Conservation (phyloP, 2,888 invertebrate species). For the Odontomyia ornata region DNA sequence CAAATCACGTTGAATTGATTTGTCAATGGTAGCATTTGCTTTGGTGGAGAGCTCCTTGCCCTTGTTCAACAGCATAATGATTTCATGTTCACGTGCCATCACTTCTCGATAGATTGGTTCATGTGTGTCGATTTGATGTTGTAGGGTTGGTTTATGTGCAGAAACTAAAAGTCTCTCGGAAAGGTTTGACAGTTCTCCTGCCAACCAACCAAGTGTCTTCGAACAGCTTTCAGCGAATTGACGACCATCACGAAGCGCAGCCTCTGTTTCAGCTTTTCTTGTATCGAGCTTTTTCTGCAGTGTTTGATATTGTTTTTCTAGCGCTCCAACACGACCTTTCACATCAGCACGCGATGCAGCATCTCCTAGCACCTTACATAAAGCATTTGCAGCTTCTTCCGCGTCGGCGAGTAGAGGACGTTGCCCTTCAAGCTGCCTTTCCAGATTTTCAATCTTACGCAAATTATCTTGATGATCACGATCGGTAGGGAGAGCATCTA, state of each 20-base stretch:
- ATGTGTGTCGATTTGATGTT: constrained; percentile 87
- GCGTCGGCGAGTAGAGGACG: constrained; percentile 87
- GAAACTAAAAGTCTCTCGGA: constrained; percentile 84
- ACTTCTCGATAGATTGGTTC: constrained; percentile 91
- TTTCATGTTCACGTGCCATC: constrained; percentile 88
- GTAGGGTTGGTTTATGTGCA: constrained; percentile 82
- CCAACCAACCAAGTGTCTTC: constrained; percentile 89
- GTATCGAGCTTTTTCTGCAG: constrained; percentile 90
- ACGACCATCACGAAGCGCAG: constrained; percentile 83
- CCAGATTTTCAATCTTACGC: constrained; percentile 85
- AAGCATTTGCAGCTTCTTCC: constrained; percentile 87
- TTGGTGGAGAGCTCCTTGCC: constrained; percentile 75
- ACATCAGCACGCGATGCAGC: constrained; percentile 91
- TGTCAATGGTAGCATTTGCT: constrained; percentile 65
- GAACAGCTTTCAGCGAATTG: constrained; percentile 90
- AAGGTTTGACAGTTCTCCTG: constrained; percentile 78
- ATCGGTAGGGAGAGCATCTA: constrained; percentile 83
- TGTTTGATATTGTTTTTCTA: constrained; percentile 88
- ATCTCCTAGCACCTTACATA: constrained; percentile 88
- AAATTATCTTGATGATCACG: constrained; percentile 88
- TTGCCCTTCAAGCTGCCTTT: constrained; percentile 88
- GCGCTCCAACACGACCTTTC: constrained; percentile 83
- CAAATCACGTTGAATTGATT: constrained; percentile 78
- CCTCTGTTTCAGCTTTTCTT: constrained; percentile 90
- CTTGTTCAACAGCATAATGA: constrained; percentile 92